phyloP scores from a whole-genome alignment of 2,888 invertebrate species.

The Thelaira solivaga region DNA sequence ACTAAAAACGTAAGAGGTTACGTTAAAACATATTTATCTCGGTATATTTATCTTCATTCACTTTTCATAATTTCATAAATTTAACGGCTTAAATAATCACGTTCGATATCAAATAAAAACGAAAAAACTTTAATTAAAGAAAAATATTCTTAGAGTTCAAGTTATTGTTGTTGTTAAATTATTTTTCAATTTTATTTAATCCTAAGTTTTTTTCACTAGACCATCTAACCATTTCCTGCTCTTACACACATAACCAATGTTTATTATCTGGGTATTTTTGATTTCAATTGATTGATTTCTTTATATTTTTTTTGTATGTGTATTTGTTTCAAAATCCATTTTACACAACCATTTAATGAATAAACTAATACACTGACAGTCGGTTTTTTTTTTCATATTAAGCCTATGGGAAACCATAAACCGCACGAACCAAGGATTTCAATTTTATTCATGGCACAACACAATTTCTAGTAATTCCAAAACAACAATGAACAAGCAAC shows the following conservation, averaged over 20 bases:
- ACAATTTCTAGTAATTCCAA: not conserved
- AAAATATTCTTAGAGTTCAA: too few relatives aligned
- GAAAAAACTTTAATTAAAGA: too few relatives aligned
- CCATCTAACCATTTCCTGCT: not conserved
- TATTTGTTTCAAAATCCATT: slow-evolving; percentile 37
- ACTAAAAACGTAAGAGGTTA: too few relatives aligned
- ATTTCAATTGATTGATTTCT: not conserved
- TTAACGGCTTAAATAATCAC: too few relatives aligned
- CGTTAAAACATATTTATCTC: too few relatives aligned
- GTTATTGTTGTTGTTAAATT: too few relatives aligned
- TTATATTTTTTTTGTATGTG: too few relatives aligned
- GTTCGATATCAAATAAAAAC: too few relatives aligned
- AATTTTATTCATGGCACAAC: not conserved
- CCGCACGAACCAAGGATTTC: slow-evolving; percentile 55
- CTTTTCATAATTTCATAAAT: too few relatives aligned
- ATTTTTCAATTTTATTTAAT: too few relatives aligned
- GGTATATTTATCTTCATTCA: too few relatives aligned
- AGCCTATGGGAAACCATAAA: slow-evolving; percentile 46
- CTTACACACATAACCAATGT: not conserved
- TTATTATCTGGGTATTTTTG: not conserved
- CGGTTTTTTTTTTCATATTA: not conserved
- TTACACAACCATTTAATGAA: slow-evolving; percentile 41
- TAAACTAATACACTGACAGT: slow-evolving; percentile 24
- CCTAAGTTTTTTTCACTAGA: too few relatives aligned
- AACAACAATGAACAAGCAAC: not conserved